Evolutionary conservation across 2,888 invertebrate genomes (phyloP).

Genomic region (Caenorhabditis angaria): DNA sequence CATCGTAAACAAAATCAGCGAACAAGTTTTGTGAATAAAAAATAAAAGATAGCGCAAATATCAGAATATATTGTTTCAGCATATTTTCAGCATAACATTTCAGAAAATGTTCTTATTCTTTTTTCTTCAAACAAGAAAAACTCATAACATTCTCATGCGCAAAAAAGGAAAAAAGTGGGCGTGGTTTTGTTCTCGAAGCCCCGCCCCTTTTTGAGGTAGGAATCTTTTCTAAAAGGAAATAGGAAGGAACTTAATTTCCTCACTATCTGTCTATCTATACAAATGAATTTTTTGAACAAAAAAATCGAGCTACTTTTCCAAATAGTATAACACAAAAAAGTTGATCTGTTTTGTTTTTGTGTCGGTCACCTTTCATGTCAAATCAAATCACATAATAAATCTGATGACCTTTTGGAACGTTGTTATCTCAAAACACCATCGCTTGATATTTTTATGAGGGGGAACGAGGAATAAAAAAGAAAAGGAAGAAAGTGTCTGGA

Average conservation of each 20-base stretch:
- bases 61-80: neutral
- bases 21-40: neutral
- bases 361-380: neutral
- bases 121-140: neutral
- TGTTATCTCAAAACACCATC: neutral
- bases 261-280: no score
- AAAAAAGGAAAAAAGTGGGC: neutral
- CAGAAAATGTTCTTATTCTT: no score
- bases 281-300: no score
- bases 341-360: neutral
- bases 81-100: neutral
- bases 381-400: conserved; percentile 1
- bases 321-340: no score
- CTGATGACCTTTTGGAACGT: neutral
- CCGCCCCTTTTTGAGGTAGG: neutral
- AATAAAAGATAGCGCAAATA: neutral
- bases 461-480: neutral
- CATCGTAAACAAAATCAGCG: neutral
- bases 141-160: neutral
- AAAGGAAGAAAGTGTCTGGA: no score
- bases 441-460: neutral
- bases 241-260: neutral
- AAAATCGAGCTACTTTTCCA: no score
- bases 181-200: neutral
- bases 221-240: neutral